Evolutionary conservation across 1,140 invertebrate species (phyloP).

Genomic region (Luehdorfia chinensis): DNA sequence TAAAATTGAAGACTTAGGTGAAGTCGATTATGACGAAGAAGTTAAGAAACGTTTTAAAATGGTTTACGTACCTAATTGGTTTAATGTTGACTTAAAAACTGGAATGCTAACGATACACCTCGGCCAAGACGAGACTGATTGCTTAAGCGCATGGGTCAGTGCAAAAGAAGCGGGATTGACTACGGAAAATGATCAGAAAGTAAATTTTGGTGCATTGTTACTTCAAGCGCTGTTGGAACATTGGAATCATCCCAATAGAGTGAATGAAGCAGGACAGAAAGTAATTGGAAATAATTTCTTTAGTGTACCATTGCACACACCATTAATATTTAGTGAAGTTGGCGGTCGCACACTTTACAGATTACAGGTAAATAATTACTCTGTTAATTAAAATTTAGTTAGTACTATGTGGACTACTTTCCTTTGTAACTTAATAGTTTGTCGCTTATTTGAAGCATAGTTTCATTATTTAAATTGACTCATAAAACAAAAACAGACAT

Average conservation of each 20-base stretch:
- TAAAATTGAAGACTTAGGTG: conserved; percentile 95
- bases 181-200: conserved; percentile 91
- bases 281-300: conserved; percentile 91
- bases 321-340: conserved; percentile 98
- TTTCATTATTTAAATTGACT: no score
- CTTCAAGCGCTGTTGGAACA: conserved; percentile 96
- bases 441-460: no score
- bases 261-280: conserved; percentile 81
- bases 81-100: conserved; percentile 98
- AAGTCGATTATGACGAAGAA: conserved; percentile 96
- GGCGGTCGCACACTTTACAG: conserved; percentile 94
- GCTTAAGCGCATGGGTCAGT: conserved; percentile 98
- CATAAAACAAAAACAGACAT: no score
- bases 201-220: conserved; percentile 97
- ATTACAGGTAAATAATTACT: conserved; percentile 43
- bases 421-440: no score
- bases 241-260: conserved; percentile 87
- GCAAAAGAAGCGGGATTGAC: conserved; percentile 95
- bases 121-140: conserved; percentile 97
- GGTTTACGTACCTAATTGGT: conserved; percentile 99
- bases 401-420: no score
- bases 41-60: conserved; percentile 94
- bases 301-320: conserved; percentile 95
- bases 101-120: conserved; percentile 99
- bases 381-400: no score